Evolutionary conservation across 1,140 invertebrate species (phyloP).

Genomic region (Zaprionus africanus): DNA sequence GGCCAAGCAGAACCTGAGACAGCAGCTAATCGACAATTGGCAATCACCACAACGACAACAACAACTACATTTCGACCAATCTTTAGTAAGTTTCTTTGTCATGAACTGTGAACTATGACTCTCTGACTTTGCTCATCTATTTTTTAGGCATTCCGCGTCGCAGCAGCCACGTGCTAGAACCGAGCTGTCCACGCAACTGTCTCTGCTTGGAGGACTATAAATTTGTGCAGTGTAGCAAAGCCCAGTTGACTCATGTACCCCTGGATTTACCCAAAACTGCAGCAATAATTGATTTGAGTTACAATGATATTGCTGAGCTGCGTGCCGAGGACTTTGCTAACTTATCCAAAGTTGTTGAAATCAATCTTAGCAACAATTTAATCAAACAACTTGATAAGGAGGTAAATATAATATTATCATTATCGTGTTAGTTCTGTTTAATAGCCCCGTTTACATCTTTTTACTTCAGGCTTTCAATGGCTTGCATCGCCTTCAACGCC

Average conservation of each 20-base stretch:
- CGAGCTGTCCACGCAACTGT: conserved; percentile 74
- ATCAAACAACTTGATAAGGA: conserved; percentile 71
- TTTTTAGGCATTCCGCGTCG: conserved; percentile 67
- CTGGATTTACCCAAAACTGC: conserved; percentile 72
- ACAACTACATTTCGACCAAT: conserved; percentile 72
- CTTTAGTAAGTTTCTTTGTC: conserved; percentile 47
- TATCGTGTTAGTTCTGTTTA: neutral
- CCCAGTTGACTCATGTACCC: conserved; percentile 70
- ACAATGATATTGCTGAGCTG: conserved; percentile 75
- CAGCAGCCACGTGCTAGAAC: conserved; percentile 76
- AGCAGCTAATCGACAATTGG: conserved; percentile 63
- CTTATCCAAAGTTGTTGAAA: conserved; percentile 71
- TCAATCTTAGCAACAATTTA: conserved; percentile 73
- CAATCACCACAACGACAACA: conserved; percentile 51
- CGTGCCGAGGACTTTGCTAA: conserved; percentile 71
- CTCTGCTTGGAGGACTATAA: conserved; percentile 71
- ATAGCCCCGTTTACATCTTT: neutral
- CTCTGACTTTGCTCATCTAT: neutral
- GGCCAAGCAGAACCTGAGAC: conserved; percentile 38
- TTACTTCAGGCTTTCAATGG: conserved; percentile 63
- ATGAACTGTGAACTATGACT: too few relatives aligned
- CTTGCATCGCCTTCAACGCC: conserved; percentile 56
- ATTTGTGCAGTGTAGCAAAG: conserved; percentile 69
- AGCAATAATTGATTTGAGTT: conserved; percentile 75
- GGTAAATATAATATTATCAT: conserved; percentile 38